phyloP scores from a whole-genome alignment of 2,113 vertebrate species.

The Muscicapa adusta region DNA sequence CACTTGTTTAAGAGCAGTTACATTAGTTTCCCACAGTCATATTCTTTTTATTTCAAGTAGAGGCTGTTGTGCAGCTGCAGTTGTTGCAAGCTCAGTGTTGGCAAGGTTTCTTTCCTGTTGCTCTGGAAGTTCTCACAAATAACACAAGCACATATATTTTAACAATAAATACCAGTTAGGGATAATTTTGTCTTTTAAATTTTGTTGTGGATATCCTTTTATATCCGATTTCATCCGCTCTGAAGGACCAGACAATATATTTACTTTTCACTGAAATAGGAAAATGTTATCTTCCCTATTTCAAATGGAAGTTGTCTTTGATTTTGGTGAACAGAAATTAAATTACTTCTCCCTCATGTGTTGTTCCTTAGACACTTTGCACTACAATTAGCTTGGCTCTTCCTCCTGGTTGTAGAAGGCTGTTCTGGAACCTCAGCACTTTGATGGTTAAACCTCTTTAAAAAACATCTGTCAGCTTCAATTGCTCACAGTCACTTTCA shows the following conservation, averaged over 20 bases:
- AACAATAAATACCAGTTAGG: background rate
- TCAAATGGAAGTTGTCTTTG: background rate
- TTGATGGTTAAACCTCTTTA: background rate
- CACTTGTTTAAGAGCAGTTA: background rate
- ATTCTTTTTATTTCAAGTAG: background rate
- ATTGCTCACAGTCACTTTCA: background rate
- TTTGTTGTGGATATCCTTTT: background rate
- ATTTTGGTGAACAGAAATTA: background rate
- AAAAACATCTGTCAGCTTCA: background rate
- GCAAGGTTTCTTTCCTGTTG: background rate
- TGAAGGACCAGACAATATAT: background rate
- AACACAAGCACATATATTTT: background rate
- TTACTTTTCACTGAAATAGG: background rate
- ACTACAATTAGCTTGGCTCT: background rate
- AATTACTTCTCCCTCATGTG: background rate
- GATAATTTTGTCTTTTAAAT: background rate
- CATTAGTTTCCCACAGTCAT: background rate
- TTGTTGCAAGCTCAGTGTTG: background rate
- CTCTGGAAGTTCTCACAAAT: background rate
- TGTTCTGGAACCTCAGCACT: background rate
- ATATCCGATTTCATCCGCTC: rapidly evolving
- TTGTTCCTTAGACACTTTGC: background rate
- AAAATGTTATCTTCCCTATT: background rate
- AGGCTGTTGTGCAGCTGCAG: background rate
- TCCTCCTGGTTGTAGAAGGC: background rate